phyloP scores from a whole-genome alignment of 92 coral and sea anemone species.

The Epizoanthus scotinus region DNA sequence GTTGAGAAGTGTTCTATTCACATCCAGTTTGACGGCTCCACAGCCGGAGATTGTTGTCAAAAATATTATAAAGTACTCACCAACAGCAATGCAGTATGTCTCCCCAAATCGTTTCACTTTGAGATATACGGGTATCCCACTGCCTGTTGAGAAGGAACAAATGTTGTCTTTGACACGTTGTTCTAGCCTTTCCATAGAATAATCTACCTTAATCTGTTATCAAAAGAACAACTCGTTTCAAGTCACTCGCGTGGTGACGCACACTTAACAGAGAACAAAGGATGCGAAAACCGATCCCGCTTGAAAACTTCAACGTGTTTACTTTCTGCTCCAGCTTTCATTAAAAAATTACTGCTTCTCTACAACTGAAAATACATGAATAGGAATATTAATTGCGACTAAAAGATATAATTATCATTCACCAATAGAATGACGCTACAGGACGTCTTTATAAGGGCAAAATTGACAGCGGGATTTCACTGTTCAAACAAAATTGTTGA shows the following conservation, averaged over 20 bases:
- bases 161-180: conserved; percentile 38
- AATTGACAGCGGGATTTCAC: conserved; percentile 38
- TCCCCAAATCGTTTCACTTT: neutral
- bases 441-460: conserved; percentile 24
- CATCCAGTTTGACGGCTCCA: neutral
- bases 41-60: too few species aligned
- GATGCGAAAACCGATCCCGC: conserved; percentile 42
- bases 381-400: conserved; percentile 68
- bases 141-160: neutral
- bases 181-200: conserved; percentile 21
- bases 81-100: too few species aligned
- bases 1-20: neutral
- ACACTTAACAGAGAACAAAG: conserved; percentile 50
- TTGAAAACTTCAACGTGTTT: conserved; percentile 60
- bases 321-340: conserved; percentile 65
- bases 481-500: conserved; percentile 28
- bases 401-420: conserved; percentile 64
- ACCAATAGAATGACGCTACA: conserved; percentile 44
- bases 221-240: conserved; percentile 47
- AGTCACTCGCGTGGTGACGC: conserved; percentile 60
- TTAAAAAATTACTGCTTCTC: conserved; percentile 55
- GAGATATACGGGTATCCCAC: neutral
- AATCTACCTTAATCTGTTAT: conserved; percentile 53
- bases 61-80: too few species aligned
- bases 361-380: conserved; percentile 48